phyloP scores from a whole-genome alignment of 2,113 vertebrate species.

The Lethenteron camtschaticum region DNA sequence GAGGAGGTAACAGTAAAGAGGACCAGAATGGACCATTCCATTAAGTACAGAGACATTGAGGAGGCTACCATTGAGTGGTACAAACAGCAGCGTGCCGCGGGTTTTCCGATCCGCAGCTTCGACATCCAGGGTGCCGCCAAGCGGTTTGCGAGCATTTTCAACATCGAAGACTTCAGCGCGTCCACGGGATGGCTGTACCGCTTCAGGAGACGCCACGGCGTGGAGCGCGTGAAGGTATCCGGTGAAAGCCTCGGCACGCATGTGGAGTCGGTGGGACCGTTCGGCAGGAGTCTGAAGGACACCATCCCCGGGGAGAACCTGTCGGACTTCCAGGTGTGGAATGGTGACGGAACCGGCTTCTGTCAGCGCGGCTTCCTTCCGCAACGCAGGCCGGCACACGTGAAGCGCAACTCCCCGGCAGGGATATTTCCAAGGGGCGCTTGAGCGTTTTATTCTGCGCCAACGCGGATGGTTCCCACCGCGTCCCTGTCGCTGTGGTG shows the following conservation, averaged over 20 bases:
- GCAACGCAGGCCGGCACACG: no score
- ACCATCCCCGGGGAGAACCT: no score
- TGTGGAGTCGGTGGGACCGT: background rate
- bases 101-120: background rate
- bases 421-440: no score
- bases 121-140: constrained; percentile 2
- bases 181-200: constrained; percentile 1
- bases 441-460: no score
- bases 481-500: no score
- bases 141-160: background rate
- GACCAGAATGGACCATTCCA: background rate
- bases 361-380: no score
- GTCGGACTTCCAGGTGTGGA: no score
- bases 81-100: background rate
- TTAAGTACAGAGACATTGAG: background rate
- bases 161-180: background rate
- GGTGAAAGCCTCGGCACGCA: background rate
- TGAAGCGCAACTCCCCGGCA: no score
- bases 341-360: no score
- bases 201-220: constrained; percentile 1
- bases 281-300: background rate
- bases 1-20: background rate
- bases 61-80: background rate
- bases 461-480: no score
- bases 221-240: background rate